phyloP scores from a whole-genome alignment of 1,140 invertebrate species.

The Drosophila nikananu region DNA sequence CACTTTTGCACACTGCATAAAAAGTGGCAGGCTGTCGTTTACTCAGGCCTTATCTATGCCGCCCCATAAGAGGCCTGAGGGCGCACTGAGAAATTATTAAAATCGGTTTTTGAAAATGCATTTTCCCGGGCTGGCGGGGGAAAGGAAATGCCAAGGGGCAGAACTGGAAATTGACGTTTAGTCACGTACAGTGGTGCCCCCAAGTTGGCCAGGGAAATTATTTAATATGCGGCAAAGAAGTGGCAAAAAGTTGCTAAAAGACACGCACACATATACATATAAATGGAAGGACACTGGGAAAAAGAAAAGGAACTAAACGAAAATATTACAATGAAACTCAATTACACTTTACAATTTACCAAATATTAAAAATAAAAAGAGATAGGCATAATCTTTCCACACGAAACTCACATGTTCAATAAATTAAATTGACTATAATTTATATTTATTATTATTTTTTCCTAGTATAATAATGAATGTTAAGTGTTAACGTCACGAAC shows the following conservation, averaged over 20 bases:
- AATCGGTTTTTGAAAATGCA: slow-evolving; percentile 70
- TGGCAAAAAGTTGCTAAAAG: slow-evolving; percentile 63
- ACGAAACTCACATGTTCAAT: not conserved
- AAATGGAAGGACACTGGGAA: slow-evolving; percentile 3
- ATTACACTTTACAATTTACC: too few species aligned
- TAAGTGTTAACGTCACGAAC: slow-evolving; percentile 40
- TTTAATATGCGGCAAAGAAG: slow-evolving; percentile 76
- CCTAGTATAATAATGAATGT: not conserved
- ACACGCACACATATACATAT: slow-evolving; percentile 33
- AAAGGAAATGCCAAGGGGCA: slow-evolving; percentile 1
- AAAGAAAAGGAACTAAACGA: not conserved
- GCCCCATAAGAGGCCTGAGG: slow-evolving; percentile 51
- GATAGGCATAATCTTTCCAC: not conserved
- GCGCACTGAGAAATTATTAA: slow-evolving; percentile 67
- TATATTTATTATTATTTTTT: too few species aligned
- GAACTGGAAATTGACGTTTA: slow-evolving; percentile 77
- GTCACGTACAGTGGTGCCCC: slow-evolving; percentile 64
- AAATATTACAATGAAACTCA: not conserved
- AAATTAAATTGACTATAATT: not conserved
- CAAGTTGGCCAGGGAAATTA: slow-evolving; percentile 62
- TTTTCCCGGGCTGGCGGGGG: slow-evolving; percentile 34
- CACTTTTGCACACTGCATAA: slow-evolving; percentile 68
- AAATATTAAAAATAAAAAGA: too few species aligned
- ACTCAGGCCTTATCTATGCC: slow-evolving; percentile 60
- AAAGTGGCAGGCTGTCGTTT: slow-evolving; percentile 34